Evolutionary conservation across 2,888 invertebrate species (phyloP), one percentile per base, ranked within the genome.

Genomic region (Drosophila affinis): DNA sequence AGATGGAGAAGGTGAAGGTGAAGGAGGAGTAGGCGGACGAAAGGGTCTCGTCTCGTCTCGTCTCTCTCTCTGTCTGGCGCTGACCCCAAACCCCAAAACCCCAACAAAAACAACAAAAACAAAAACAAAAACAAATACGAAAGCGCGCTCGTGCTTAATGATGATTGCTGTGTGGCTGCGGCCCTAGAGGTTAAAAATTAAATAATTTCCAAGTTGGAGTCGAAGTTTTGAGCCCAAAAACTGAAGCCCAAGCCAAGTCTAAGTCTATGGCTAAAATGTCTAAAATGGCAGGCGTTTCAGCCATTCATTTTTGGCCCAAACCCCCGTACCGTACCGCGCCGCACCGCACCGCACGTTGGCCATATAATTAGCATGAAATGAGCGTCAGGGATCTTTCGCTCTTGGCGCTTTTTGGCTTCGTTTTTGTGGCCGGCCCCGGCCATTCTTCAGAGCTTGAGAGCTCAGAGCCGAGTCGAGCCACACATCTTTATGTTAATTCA

Each of bases 311-410:
- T 79, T 59, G 51, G 58, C 72, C 81, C 75, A 78, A 77, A 14
- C 34, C 34, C 34, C 74, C 81, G 76, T 87, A 77, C 32, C 32
- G 0, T 21, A 3, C 21, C 21, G 21, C 21, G 7, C 32, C 32
- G 10, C 7, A 27, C 32, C 32, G 9, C 3, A 32, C 32, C 10
- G 10, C 10, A 34, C 12, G 12, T 34, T 34, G 34, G 34, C 34
- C 34, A 14, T 89, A 87, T 90, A 88, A 88, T 88, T 88, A 89
- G 89, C 87, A 87, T 88, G 88, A 88, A 90, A 90, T 88, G 89
- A 87, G 87, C 72, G 39, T 39, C 81, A 89, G 85, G 71, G 77
- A 90, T 81, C 53, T 18, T n/a, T 44, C 29, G 14, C 51, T 49
- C 58, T 45, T 52, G 39, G 48, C 55, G 49, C 67, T 61, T 56